These are phyloP conservation scores for Phyllostomus hastatus DNA, from an alignment of 2,113 vertebrate genomes.

Conservation along the genomic window DNA sequence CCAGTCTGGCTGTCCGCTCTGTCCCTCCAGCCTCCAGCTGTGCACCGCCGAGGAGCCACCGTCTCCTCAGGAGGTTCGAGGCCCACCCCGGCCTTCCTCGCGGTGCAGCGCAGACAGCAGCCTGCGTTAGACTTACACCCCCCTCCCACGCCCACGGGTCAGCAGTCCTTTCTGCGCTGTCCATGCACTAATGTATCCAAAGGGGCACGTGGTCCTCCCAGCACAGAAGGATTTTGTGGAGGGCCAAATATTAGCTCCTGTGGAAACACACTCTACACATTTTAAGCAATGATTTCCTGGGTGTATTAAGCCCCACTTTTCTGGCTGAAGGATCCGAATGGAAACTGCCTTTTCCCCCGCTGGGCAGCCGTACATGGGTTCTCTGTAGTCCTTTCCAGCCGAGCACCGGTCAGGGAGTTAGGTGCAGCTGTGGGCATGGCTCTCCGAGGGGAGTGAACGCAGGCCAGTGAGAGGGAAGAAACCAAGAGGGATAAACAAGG, in stretches of 20 bases:
- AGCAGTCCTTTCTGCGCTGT: not conserved
- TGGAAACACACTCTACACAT: not conserved
- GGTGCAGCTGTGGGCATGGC: not conserved
- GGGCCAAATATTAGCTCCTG: not conserved
- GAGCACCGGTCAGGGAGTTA: not conserved
- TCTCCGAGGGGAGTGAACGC: slow-evolving; percentile 3
- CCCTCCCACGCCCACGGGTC: not conserved
- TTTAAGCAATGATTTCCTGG: not conserved
- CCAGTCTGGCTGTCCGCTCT: not conserved
- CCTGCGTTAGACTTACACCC: not conserved
- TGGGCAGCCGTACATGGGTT: not conserved
- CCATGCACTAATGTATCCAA: not conserved
- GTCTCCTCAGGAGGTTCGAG: not conserved
- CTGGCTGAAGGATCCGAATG: not conserved
- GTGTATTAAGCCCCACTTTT: not conserved
- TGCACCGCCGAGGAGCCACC: not conserved
- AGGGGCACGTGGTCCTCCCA: not conserved
- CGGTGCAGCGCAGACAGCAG: not conserved
- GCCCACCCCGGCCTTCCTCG: not conserved
- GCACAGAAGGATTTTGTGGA: not conserved
- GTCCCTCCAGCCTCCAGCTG: not conserved
- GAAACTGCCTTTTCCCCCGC: not conserved
- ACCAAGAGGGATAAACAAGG: not conserved
- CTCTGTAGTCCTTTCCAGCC: not conserved
- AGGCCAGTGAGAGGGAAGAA: not conserved